Conservation (phyloP, 2,797 vertebrate genomes). For the Girardinus metallicus region DNA sequence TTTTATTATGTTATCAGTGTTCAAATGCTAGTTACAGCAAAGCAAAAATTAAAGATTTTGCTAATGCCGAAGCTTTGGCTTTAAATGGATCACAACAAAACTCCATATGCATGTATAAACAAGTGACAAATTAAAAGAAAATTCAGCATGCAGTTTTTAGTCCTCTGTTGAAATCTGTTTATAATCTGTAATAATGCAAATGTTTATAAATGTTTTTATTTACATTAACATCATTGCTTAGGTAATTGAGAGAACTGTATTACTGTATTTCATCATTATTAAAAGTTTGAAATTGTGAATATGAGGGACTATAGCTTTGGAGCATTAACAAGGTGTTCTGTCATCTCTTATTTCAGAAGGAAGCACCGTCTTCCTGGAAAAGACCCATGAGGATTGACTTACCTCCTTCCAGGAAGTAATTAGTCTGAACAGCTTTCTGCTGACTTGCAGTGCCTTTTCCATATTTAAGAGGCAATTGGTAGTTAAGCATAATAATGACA, state of each 20-base stretch:
- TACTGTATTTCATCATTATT: not conserved
- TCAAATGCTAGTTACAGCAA: slow-evolving; percentile 11
- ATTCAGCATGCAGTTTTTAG: not conserved
- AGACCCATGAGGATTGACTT: not conserved
- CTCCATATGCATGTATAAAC: not conserved
- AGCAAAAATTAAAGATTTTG: not conserved
- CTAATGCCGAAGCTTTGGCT: not conserved
- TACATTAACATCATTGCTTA: not conserved
- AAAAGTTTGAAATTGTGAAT: not conserved
- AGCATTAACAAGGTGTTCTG: not conserved
- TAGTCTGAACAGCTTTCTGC: not conserved
- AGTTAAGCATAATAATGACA: not conserved
- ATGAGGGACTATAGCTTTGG: not conserved
- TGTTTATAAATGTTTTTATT: not conserved
- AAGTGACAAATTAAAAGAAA: not conserved
- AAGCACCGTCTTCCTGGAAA: not conserved
- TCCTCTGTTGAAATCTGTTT: not conserved
- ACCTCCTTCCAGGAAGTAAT: slow-evolving; percentile 2
- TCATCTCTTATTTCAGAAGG: not conserved
- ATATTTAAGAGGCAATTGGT: not conserved
- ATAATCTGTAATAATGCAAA: not conserved
- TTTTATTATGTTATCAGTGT: not conserved
- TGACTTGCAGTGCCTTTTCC: not conserved
- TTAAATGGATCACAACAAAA: not conserved
- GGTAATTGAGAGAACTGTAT: not conserved